phyloP scores from a whole-genome alignment of 92 coral and sea anemone genomes.

The Umimayanthus chanpuru region DNA sequence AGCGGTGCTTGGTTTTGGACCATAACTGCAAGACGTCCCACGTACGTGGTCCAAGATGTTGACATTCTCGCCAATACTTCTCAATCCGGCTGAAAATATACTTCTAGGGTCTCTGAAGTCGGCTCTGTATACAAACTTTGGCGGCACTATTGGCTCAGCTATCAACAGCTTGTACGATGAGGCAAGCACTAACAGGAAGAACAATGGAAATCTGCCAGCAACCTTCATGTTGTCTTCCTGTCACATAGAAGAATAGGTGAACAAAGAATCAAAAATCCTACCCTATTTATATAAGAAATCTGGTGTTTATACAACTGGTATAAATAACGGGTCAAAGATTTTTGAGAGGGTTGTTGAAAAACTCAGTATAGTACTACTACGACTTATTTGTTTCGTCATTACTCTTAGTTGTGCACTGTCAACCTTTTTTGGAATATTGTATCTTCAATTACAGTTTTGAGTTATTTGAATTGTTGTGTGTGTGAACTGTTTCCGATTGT shows the following conservation, averaged over 20 bases:
- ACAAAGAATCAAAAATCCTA: too few species aligned
- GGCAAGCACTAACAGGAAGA: not conserved
- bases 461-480: too few species aligned
- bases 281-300: not conserved
- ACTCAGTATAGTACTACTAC: not conserved
- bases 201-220: not conserved
- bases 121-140: conserved; percentile 22
- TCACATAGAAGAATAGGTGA: not conserved
- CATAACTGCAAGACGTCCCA: conserved; percentile 25
- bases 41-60: conserved; percentile 24
- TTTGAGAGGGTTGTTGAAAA: not conserved
- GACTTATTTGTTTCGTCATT: too few species aligned
- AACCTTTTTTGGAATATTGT: too few species aligned
- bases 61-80: not conserved
- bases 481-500: too few species aligned
- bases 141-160: not conserved
- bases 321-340: not conserved
- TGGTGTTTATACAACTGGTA: not conserved
- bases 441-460: too few species aligned
- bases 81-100: conserved; percentile 6
- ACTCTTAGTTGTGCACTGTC: too few species aligned
- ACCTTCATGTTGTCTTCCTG: not conserved
- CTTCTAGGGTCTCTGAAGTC: conserved; percentile 17
- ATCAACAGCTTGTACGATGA: not conserved
- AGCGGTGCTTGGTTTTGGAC: conserved; percentile 30